phyloP scores from a whole-genome alignment of 2,888 invertebrate genomes.

The Torymus tubicola region DNA sequence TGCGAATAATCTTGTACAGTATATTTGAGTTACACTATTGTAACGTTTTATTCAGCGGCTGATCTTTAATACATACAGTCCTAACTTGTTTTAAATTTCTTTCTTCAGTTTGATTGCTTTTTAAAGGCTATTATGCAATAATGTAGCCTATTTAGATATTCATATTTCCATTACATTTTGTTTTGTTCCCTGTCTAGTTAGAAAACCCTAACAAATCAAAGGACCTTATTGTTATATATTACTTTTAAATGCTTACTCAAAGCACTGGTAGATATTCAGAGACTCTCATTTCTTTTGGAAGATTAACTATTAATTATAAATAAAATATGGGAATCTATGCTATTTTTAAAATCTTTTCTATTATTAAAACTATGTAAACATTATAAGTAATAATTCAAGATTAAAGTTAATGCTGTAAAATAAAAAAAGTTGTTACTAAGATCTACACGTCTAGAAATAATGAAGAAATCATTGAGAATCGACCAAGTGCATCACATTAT shows the following conservation, averaged over 20 bases:
- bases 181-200: constrained; percentile 38
- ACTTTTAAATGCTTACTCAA: constrained; percentile 50
- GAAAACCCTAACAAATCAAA: constrained; percentile 32
- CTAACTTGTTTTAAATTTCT: constrained; percentile 53
- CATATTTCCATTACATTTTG: constrained; percentile 38
- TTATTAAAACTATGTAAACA: constrained; percentile 46
- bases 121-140: constrained; percentile 38
- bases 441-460: constrained; percentile 42
- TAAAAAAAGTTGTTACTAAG: constrained; percentile 37
- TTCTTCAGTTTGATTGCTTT: constrained; percentile 49
- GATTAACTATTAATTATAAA: constrained; percentile 29
- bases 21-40: constrained; percentile 60
- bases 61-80: constrained; percentile 52
- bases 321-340: constrained; percentile 31
- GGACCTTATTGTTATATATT: constrained; percentile 17
- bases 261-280: constrained; percentile 39
- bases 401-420: constrained; percentile 46
- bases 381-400: constrained; percentile 9
- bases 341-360: constrained; percentile 39
- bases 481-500: constrained; percentile 47
- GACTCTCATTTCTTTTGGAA: constrained; percentile 22
- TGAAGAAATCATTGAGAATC: constrained; percentile 50
- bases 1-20: constrained; percentile 62
- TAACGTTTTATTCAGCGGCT: constrained; percentile 40
- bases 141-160: constrained; percentile 37